A percentile compares a stretch with the other conserved stretches of the same genome.
These are phyloP conservation scores for Paramormyrops hopkinsi DNA, from an alignment of 2,797 vertebrate genomes.

Conservation along the genomic window DNA sequence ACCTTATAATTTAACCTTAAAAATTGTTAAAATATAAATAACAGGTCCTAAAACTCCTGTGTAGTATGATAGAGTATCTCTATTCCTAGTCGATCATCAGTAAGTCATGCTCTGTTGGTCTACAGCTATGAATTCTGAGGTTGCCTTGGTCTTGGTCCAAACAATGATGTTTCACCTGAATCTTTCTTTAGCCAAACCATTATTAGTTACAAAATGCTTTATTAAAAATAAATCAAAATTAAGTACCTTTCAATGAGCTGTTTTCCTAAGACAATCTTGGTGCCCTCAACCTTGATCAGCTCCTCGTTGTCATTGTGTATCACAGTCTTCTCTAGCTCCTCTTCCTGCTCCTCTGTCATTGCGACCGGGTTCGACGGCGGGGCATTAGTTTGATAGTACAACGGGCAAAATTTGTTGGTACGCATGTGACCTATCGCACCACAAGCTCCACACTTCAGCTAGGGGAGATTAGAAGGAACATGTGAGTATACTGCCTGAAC, in stretches of 20 bases:
- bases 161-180: not conserved
- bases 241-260: slow-evolving; percentile 93
- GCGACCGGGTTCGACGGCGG: slow-evolving; percentile 97
- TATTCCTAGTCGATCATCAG: not conserved
- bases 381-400: slow-evolving; percentile 98
- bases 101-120: not conserved
- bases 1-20: not conserved
- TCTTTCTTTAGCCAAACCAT: not conserved
- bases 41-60: not conserved
- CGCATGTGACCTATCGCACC: slow-evolving; percentile 98
- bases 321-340: slow-evolving; percentile 94
- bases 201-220: not conserved
- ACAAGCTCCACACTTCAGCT: slow-evolving; percentile 97
- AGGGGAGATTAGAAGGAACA: slow-evolving; percentile 31
- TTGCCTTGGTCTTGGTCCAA: not conserved
- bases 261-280: slow-evolving; percentile 95
- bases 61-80: not conserved
- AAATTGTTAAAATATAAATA: not conserved
- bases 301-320: slow-evolving; percentile 98
- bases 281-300: slow-evolving; percentile 97
- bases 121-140: not conserved
- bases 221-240: not conserved
- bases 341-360: slow-evolving; percentile 98
- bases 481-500: not conserved
- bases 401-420: slow-evolving; percentile 96